phyloP scores from a whole-genome alignment of 2,888 invertebrate genomes.

The Micropterix aruncella region DNA sequence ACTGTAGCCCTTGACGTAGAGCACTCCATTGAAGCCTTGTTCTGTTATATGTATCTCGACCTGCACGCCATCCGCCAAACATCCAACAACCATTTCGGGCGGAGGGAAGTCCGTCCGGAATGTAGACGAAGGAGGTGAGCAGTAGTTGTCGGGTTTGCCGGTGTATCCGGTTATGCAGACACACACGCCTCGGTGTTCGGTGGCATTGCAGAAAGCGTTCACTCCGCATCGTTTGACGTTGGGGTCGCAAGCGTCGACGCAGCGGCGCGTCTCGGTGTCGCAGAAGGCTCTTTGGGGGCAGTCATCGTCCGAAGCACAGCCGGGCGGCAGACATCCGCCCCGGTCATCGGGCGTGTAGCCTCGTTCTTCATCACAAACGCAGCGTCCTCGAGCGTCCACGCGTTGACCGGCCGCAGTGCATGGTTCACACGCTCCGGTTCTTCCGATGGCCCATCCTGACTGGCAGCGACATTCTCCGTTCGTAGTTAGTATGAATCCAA shows the following conservation, averaged over 20 bases:
- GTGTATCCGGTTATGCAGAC: conserved; percentile 62
- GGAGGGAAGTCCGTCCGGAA: conserved; percentile 70
- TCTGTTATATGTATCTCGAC: conserved; percentile 64
- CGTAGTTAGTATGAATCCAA: conserved; percentile 21
- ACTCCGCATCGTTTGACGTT: conserved; percentile 54
- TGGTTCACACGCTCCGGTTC: conserved; percentile 62
- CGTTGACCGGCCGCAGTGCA: conserved; percentile 60
- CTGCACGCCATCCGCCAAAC: conserved; percentile 83
- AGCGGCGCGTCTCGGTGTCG: conserved; percentile 50
- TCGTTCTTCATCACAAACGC: conserved; percentile 66
- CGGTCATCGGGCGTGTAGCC: conserved; percentile 67
- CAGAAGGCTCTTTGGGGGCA: conserved; percentile 69
- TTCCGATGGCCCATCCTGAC: conserved; percentile 60
- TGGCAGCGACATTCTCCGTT: conserved; percentile 62
- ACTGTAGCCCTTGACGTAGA: conserved; percentile 90
- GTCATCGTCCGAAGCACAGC: conserved; percentile 56
- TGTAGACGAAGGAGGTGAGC: conserved; percentile 43
- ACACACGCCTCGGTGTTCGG: conserved; percentile 63
- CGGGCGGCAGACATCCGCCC: conserved; percentile 62
- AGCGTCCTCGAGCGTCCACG: conserved; percentile 63
- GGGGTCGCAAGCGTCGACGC: conserved; percentile 60
- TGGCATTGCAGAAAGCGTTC: conserved; percentile 64
- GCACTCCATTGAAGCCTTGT: conserved; percentile 74
- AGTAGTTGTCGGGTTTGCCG: conserved; percentile 61
- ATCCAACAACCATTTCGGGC: conserved; percentile 74